Conservation (phyloP, 2,888 invertebrate species). For the Carpatolechia fugitivella region DNA sequence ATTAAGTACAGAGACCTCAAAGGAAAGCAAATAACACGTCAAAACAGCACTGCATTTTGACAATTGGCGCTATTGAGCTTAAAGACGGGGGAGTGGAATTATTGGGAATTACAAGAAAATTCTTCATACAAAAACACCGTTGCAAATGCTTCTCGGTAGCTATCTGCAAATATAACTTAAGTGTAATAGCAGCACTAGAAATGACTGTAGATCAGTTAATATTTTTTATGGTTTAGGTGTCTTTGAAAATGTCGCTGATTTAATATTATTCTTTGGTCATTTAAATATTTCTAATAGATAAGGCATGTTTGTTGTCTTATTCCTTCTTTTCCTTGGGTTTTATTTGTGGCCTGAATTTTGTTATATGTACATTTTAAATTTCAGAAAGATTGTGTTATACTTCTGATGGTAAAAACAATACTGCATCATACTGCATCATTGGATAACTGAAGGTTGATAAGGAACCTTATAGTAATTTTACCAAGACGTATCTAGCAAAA, state of each 20-base stretch:
- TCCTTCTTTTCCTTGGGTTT: too few relatives aligned
- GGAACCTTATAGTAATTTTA: conserved; percentile 11
- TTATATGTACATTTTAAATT: too few relatives aligned
- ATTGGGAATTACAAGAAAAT: conserved; percentile 62
- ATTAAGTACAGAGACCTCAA: conserved; percentile 31
- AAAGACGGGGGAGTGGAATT: conserved; percentile 46
- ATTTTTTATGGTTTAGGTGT: too few relatives aligned
- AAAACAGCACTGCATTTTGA: conserved; percentile 50
- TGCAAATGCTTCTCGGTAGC: neutral
- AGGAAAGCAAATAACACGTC: conserved; percentile 51
- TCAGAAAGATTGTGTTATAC: too few relatives aligned
- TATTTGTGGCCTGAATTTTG: too few relatives aligned
- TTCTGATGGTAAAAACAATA: too few relatives aligned
- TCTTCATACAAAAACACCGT: conserved; percentile 40
- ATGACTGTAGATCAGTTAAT: conserved; percentile 21
- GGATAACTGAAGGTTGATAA: too few relatives aligned
- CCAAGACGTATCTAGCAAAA: conserved; percentile 12
- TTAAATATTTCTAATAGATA: too few relatives aligned
- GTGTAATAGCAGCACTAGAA: conserved; percentile 29
- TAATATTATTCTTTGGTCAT: too few relatives aligned
- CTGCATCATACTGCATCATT: too few relatives aligned
- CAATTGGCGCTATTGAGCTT: conserved; percentile 60
- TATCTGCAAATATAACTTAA: conserved; percentile 4
- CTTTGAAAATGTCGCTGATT: too few relatives aligned
- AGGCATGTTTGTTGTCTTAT: too few relatives aligned